phyloP scores from a whole-genome alignment of 2,797 vertebrate genomes.

The Pseudochirops cupreus region DNA sequence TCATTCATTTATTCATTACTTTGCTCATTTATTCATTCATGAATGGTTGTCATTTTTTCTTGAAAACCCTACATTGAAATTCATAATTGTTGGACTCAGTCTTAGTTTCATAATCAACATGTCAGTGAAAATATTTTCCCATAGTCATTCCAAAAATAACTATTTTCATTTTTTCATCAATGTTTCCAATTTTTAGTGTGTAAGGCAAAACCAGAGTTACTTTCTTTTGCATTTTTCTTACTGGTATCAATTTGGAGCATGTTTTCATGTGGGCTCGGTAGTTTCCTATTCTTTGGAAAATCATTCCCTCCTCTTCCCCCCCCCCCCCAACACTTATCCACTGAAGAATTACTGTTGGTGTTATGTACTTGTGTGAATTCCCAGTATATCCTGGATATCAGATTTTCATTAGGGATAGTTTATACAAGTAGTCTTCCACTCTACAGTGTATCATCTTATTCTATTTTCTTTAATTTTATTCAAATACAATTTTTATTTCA shows the following conservation, averaged over 20 bases:
- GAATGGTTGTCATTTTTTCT: neutral
- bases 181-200: neutral
- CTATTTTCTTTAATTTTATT: too few species aligned
- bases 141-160: neutral
- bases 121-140: neutral
- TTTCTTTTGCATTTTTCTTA: neutral
- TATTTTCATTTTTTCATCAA: neutral
- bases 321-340: too few species aligned
- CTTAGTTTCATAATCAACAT: neutral
- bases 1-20: too few species aligned
- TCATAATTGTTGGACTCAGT: neutral
- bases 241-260: neutral
- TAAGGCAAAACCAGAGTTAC: neutral
- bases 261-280: neutral
- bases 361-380: too few species aligned
- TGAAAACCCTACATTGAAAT: neutral
- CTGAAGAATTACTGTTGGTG: too few species aligned
- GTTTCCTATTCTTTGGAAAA: too few species aligned
- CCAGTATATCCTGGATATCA: too few species aligned
- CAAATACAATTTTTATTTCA: too few species aligned
- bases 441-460: too few species aligned
- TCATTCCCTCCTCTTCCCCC: neutral
- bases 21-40: neutral
- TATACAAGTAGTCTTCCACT: too few species aligned
- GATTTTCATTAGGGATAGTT: too few species aligned